These are phyloP conservation scores for Acestrorhynchus altus DNA, from an alignment of 2,797 vertebrate species.

Conservation along the genomic window DNA sequence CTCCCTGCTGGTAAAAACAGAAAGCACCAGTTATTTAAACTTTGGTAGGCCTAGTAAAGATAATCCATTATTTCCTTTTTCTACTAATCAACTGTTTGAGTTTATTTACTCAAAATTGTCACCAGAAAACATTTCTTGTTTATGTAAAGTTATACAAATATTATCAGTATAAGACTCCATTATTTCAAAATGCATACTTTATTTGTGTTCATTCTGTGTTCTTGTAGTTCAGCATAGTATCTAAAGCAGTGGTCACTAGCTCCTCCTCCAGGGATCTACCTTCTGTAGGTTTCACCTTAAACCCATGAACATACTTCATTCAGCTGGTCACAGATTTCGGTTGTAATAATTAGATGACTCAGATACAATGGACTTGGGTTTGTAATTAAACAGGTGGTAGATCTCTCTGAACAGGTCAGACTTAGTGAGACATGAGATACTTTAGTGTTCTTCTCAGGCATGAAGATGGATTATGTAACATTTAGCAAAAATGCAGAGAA, in stretches of 20 bases:
- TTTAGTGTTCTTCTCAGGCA: slow-evolving; percentile 66
- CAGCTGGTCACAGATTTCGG: too few relatives aligned
- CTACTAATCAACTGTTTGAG: not conserved
- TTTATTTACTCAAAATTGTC: too few relatives aligned
- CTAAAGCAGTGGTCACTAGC: too few relatives aligned
- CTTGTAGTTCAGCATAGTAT: too few relatives aligned
- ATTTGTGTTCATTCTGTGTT: too few relatives aligned
- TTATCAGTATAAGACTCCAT: not conserved
- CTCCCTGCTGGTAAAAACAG: slow-evolving; percentile 38
- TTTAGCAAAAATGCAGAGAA: slow-evolving; percentile 70
- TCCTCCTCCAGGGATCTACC: too few relatives aligned
- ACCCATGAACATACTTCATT: too few relatives aligned
- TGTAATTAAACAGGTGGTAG: too few relatives aligned
- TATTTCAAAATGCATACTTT: not conserved
- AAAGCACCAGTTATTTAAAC: not conserved
- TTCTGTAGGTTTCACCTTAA: too few relatives aligned
- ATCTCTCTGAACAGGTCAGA: slow-evolving; percentile 43
- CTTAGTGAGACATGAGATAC: slow-evolving; percentile 55
- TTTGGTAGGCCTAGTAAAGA: not conserved
- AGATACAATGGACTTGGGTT: too few relatives aligned
- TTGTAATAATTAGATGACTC: too few relatives aligned
- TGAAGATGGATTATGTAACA: slow-evolving; percentile 67
- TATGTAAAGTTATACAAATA: not conserved
- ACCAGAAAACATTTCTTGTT: too few relatives aligned
- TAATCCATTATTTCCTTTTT: not conserved